Percentiles rank a stretch among this genome's conserved stretches.
These are phyloP conservation scores for Noturus placidus DNA, from an alignment of 2,113 vertebrate genomes.

Conservation along the genomic window DNA sequence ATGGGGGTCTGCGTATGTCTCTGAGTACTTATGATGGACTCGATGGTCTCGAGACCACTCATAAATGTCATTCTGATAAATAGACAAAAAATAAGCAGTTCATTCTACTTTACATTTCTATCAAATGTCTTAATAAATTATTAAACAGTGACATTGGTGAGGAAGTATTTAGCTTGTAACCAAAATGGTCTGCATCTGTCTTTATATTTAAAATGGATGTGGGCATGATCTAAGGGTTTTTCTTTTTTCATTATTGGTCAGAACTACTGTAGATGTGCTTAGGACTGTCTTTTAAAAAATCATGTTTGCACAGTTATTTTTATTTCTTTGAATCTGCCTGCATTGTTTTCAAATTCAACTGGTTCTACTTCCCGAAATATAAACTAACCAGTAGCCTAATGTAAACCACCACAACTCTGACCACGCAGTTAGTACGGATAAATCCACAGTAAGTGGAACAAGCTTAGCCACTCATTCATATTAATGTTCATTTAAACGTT, in stretches of 20 bases:
- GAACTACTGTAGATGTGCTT: not conserved
- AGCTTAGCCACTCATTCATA: not conserved
- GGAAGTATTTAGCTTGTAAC: not conserved
- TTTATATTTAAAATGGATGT: not conserved
- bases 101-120: not conserved
- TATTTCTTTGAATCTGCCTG: too few relatives aligned
- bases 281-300: too few relatives aligned
- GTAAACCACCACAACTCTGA: too few relatives aligned
- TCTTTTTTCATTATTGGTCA: not conserved
- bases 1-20: conserved; percentile 93
- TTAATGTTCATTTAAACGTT: not conserved
- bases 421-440: too few relatives aligned
- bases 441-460: too few relatives aligned
- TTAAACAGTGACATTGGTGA: not conserved
- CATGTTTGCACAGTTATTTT: too few relatives aligned
- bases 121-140: not conserved
- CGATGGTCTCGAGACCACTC: conserved; percentile 95
- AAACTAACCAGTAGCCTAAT: too few relatives aligned
- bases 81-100: too few relatives aligned
- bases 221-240: not conserved
- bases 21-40: conserved; percentile 94
- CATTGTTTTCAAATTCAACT: too few relatives aligned
- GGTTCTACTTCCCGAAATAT: too few relatives aligned
- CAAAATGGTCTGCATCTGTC: not conserved
- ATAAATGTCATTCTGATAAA: conserved; percentile 86